phyloP scores from a whole-genome alignment of 2,113 vertebrate genomes.

The Phaethornis superciliosus region DNA sequence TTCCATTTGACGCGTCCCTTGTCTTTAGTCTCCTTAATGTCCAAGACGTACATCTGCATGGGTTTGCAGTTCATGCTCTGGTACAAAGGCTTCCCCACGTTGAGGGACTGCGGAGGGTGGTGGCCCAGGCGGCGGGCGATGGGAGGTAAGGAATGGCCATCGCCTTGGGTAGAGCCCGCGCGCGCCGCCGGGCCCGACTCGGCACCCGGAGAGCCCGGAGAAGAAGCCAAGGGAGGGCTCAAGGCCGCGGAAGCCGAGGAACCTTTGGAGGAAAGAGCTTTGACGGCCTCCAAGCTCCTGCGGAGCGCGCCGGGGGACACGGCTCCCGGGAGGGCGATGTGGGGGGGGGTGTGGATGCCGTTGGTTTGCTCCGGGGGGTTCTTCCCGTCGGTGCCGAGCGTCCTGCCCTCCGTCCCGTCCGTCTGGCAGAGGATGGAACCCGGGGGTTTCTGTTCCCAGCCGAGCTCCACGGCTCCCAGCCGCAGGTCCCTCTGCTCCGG shows the following conservation, averaged over 20 bases:
- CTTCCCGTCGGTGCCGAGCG: slow-evolving; percentile 7
- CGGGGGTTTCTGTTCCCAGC: slow-evolving; percentile 83
- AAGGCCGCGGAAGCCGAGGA: slow-evolving; percentile 50
- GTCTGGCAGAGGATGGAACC: slow-evolving; percentile 45
- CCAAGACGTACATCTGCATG: slow-evolving; percentile 99
- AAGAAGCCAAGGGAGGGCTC: slow-evolving; percentile 78
- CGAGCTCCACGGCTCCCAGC: slow-evolving; percentile 79
- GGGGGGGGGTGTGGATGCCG: slow-evolving; percentile 87
- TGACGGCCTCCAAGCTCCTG: slow-evolving; percentile 90
- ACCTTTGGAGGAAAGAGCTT: slow-evolving; percentile 80
- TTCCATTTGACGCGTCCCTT: slow-evolving; percentile 89
- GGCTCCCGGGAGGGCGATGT: slow-evolving; percentile 80
- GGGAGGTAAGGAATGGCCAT: slow-evolving; percentile 89
- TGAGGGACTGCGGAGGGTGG: slow-evolving; percentile 96
- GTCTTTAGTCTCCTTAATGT: slow-evolving; percentile 87
- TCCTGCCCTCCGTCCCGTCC: slow-evolving; percentile 69
- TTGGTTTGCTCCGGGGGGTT: slow-evolving; percentile 86
- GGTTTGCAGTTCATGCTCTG: slow-evolving; percentile 99
- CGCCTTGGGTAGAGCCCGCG: slow-evolving; percentile 69
- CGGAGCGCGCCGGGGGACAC: slow-evolving; percentile 90
- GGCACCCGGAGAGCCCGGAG: slow-evolving; percentile 67
- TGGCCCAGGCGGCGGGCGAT: slow-evolving; percentile 94
- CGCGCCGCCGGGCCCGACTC: slow-evolving; percentile 67
- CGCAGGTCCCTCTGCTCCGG: slow-evolving; percentile 80
- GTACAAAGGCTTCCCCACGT: slow-evolving; percentile 96